A percentile compares a stretch with the other conserved stretches of the same genome.
These are phyloP conservation scores for Venusia cambrica DNA, from an alignment of 2,888 invertebrate genomes.

Conservation along the genomic window DNA sequence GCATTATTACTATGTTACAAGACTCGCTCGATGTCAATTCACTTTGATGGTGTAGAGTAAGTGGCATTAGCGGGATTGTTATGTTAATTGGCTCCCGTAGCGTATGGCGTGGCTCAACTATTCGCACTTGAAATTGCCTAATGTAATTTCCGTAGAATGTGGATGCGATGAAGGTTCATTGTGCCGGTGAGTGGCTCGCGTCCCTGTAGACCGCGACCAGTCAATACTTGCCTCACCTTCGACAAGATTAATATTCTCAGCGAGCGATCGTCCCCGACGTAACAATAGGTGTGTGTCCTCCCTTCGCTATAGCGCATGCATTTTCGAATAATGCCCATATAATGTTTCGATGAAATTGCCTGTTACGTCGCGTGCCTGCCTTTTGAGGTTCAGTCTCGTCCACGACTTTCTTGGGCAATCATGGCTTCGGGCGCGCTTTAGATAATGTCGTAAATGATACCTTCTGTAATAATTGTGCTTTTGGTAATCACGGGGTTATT, in stretches of 20 bases:
- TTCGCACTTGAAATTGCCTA: constrained; percentile 32
- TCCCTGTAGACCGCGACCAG: constrained; percentile 49
- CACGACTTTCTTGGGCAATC: constrained; percentile 57
- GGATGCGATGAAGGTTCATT: constrained; percentile 64
- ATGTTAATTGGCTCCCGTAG: constrained; percentile 14
- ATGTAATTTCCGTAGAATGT: constrained; percentile 41
- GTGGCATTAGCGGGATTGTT: constrained; percentile 14
- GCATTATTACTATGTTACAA: constrained; percentile 25
- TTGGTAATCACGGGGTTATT: constrained; percentile 33
- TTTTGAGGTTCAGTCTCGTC: constrained; percentile 59
- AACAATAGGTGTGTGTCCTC: constrained; percentile 64
- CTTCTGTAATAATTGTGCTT: constrained; percentile 34
- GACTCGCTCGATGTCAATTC: constrained; percentile 22
- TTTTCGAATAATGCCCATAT: constrained; percentile 78
- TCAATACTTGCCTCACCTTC: constrained; percentile 54
- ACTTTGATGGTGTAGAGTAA: constrained; percentile 13
- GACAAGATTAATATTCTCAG: constrained; percentile 75
- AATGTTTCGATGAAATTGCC: constrained; percentile 74
- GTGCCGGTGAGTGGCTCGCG: constrained; percentile 53
- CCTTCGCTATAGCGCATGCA: constrained; percentile 72
- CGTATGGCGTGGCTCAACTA: constrained; percentile 16
- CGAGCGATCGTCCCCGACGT: constrained; percentile 63
- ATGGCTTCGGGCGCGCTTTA: constrained; percentile 30
- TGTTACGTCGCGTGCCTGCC: constrained; percentile 58
- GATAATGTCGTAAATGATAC: constrained; percentile 33